Percentiles rank a stretch among this genome's conserved stretches.
phyloP scores from a whole-genome alignment of 2,113 vertebrate genomes.

The Crypturellus undulatus region DNA sequence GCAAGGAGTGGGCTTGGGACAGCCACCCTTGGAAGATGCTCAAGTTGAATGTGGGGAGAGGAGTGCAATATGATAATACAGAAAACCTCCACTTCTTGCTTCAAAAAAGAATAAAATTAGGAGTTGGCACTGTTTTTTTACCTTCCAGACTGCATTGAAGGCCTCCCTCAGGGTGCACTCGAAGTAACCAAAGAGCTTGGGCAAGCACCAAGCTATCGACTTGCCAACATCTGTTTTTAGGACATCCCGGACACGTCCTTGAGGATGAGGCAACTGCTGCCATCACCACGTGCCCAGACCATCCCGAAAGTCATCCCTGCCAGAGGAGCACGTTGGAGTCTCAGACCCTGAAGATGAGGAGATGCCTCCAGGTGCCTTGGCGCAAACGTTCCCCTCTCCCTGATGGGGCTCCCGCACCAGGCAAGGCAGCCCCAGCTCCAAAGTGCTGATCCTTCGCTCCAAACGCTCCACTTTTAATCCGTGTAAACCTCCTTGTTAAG shows the following conservation, averaged over 20 bases:
- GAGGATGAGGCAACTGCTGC: background rate
- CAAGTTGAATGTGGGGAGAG: no score
- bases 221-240: fast-evolving
- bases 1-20: background rate
- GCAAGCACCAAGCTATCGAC: background rate
- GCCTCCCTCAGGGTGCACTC: background rate
- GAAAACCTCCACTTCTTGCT: background rate
- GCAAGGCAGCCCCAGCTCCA: fast-evolving
- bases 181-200: background rate
- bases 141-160: fast-evolving
- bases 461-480: conserved; percentile 17
- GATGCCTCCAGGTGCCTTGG: background rate
- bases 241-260: background rate
- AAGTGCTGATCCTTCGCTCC: background rate
- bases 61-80: no score
- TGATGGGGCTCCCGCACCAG: background rate
- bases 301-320: background rate
- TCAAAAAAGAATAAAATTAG: background rate
- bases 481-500: background rate
- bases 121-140: background rate
- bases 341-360: background rate
- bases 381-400: background rate
- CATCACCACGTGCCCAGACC: background rate
- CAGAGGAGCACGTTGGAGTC: background rate
- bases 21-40: fast-evolving